phyloP scores from a whole-genome alignment of 2,888 invertebrate genomes.

The Drosophila atroscutellata region DNA sequence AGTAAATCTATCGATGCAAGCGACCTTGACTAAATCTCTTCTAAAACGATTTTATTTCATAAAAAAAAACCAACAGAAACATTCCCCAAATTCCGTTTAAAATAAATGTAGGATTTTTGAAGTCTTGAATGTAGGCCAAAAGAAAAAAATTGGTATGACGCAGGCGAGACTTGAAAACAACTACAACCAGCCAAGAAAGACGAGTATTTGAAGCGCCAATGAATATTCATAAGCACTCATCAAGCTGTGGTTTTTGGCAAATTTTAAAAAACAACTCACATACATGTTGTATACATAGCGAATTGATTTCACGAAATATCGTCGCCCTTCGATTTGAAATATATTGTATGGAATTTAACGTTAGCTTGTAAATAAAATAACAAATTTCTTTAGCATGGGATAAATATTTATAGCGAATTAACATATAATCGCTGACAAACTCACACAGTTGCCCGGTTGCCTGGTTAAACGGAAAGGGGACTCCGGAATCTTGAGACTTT shows the following conservation, averaged over 20 bases:
- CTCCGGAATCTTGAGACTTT: conserved; percentile 47
- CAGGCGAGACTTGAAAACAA: conserved; percentile 17
- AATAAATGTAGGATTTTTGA: conserved; percentile 11
- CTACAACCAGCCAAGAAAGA: conserved; percentile 18
- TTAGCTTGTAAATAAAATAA: conserved; percentile 55
- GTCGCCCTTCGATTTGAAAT: conserved; percentile 34
- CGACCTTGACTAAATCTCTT: background rate
- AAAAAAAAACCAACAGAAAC: background rate
- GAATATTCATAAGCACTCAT: conserved; percentile 58
- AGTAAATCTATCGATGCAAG: background rate
- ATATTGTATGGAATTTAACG: conserved; percentile 39
- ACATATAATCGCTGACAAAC: conserved; percentile 30
- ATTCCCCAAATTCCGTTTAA: conserved; percentile 16
- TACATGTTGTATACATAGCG: background rate
- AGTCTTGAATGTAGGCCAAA: conserved; percentile 58
- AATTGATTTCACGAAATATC: conserved; percentile 34
- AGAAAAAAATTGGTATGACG: conserved; percentile 18
- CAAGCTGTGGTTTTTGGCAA: conserved; percentile 31
- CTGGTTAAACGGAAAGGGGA: conserved; percentile 25
- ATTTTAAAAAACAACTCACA: conserved; percentile 30
- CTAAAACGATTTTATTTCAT: background rate
- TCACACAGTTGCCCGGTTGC: conserved; percentile 14
- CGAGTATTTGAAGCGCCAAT: conserved; percentile 62
- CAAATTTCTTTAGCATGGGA: conserved; percentile 34
- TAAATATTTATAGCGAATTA: conserved; percentile 63